Evolutionary conservation across 2,888 invertebrate genomes (phyloP).

Genomic region (Dione juno): DNA sequence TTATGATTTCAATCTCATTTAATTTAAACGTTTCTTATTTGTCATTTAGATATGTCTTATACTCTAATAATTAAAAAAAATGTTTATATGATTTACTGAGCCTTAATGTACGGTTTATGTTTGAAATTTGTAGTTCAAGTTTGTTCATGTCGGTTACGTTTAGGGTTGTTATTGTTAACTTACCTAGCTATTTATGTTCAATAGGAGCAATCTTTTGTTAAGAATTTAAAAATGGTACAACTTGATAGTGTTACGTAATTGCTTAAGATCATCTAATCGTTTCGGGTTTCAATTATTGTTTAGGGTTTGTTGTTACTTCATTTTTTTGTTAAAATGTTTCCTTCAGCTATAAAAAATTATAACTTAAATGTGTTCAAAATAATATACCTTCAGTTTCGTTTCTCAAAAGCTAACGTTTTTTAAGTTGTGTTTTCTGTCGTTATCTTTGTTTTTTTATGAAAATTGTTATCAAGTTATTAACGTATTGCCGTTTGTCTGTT

Average conservation of each 20-base stretch:
- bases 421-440: slow-evolving; percentile 22
- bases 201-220: background rate
- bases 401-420: background rate
- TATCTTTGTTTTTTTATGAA: slow-evolving; percentile 3
- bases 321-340: background rate
- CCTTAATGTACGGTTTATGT: slow-evolving; percentile 81
- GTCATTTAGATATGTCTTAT: too few relatives aligned
- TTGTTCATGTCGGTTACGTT: slow-evolving; percentile 57
- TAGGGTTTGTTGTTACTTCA: background rate
- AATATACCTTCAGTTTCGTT: background rate
- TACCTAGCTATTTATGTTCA: slow-evolving; percentile 19
- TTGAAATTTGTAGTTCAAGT: slow-evolving; percentile 56
- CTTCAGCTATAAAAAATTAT: background rate
- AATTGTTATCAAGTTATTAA: slow-evolving; percentile 15
- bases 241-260: background rate
- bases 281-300: background rate
- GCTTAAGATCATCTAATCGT: background rate
- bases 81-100: slow-evolving; percentile 41
- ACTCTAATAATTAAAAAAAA: background rate
- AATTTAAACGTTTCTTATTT: background rate
- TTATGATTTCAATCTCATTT: background rate
- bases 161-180: slow-evolving; percentile 30
- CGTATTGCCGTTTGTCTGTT: slow-evolving; percentile 1
- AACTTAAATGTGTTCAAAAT: background rate
- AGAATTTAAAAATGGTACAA: background rate